Evolutionary conservation across 1,140 invertebrate species (phyloP).

Genomic region (Camponotus vicinus): DNA sequence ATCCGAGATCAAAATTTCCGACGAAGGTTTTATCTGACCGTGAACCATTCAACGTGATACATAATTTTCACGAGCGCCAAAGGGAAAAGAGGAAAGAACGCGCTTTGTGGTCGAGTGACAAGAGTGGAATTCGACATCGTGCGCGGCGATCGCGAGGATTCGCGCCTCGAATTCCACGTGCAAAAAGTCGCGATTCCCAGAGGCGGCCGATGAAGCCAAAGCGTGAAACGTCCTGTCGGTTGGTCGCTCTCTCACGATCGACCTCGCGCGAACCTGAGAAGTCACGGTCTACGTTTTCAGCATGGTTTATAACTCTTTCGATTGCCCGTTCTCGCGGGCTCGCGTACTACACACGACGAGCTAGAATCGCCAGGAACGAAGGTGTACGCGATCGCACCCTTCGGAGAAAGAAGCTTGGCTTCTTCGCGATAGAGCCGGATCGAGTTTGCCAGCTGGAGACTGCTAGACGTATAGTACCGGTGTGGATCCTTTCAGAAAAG

Average conservation of each 20-base stretch:
- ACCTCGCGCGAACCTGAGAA: constrained; percentile 66
- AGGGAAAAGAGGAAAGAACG: background rate
- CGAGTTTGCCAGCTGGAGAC: background rate
- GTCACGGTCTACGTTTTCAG: constrained; percentile 71
- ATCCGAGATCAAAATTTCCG: background rate
- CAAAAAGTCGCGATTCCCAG: constrained; percentile 48
- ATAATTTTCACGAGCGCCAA: background rate
- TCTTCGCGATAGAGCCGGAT: background rate
- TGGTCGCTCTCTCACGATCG: constrained; percentile 67
- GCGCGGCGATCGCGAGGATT: constrained; percentile 19
- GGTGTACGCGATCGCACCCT: background rate
- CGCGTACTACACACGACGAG: constrained; percentile 40
- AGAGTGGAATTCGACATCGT: constrained; percentile 15
- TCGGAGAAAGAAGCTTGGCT: background rate
- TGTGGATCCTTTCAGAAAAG: background rate
- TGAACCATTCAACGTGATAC: background rate
- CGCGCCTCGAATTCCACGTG: constrained; percentile 11
- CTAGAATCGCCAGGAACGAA: constrained; percentile 53
- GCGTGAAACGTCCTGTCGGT: constrained; percentile 41
- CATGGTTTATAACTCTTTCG: constrained; percentile 69
- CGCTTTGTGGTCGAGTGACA: background rate
- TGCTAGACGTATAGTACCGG: background rate
- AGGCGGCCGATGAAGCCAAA: constrained; percentile 29
- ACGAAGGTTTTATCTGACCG: background rate
- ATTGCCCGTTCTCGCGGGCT: constrained; percentile 27